Base-by-base conservation (phyloP, 2,113 vertebrate genomes). In the Oreochromis tanganicae region DNA sequence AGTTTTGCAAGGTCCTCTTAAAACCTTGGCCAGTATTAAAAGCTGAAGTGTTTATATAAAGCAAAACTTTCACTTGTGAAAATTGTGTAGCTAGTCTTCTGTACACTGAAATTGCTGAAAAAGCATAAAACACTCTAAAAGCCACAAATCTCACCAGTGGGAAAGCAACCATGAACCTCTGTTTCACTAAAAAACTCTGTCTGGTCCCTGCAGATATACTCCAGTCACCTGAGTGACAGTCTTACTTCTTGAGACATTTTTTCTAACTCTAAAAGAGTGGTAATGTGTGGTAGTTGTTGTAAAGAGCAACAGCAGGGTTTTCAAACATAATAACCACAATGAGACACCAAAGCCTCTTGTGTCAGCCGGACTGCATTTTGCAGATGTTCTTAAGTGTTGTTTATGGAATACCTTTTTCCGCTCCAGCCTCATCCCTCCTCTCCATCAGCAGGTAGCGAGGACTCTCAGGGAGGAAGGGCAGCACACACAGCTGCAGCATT, bases 381-480 rank as follows among this genome's bases (percentile, higher is more conserved):
- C 7, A 85, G 12, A 78, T 19, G 41, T 41, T 19, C 7, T 55
- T 79, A n/a, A 88, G 48, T 27, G 11, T 27, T 34, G 13, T 57
- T 14, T 48, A 19, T 68, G 24, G 9, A n/a, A 8, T 97, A 99
- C 98, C 98, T 98, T 95, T 97, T 85, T 97, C 92, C 73, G 98
- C 98, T 83, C 93, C 95, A 0, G 83, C 96, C 0, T 93, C 96
- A 16, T 99, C 94, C 1, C 97, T 96, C 86, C 96, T 98, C 93
- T 99, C 98, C 36, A 99, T 97, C 57, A 99, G 97, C 80, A 99
- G 97, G 93, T 97, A 99, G 34, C 96, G 97, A 2, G 98, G 98
- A 91, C 98, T 99, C 93, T 99, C 98, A 0, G 98, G 99, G 19
- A 99, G 96, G 83, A 98, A 99, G 46, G 98, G 98, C 63, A 99